These are phyloP conservation scores for Xenus cinereus DNA, from an alignment of 2,113 vertebrate genomes.

Conservation along the genomic window DNA sequence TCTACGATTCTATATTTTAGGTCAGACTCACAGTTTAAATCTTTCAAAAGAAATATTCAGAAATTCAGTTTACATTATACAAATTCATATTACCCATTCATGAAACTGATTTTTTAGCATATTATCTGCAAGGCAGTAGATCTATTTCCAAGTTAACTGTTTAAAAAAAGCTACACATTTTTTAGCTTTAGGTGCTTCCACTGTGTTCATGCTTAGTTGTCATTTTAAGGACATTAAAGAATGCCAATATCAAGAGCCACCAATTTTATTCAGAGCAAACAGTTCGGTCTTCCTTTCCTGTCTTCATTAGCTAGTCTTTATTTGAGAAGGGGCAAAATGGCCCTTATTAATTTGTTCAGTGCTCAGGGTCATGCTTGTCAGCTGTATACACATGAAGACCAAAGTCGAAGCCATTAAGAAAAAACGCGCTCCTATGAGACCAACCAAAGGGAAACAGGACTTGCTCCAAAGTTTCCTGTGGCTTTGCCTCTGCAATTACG, in stretches of 20 bases:
- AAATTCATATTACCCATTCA: not conserved
- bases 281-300: not conserved
- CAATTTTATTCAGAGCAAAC: not conserved
- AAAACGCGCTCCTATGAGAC: too few species aligned
- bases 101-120: not conserved
- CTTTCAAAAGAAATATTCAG: too few species aligned
- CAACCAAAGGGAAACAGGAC: too few species aligned
- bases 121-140: not conserved
- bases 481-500: too few species aligned
- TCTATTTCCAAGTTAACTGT: not conserved
- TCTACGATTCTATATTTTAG: too few species aligned
- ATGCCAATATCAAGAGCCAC: not conserved
- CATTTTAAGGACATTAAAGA: not conserved
- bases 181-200: constrained; percentile 1
- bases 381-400: constrained; percentile 29
- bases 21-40: too few species aligned
- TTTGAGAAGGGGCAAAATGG: not conserved
- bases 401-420: too few species aligned
- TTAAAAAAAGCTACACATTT: not conserved
- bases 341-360: not conserved
- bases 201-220: constrained; percentile 5
- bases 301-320: not conserved
- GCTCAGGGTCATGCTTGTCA: not conserved
- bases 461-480: too few species aligned
- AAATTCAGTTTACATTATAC: too few species aligned